phyloP scores from a whole-genome alignment of 2,888 invertebrate species.

The Dynastes hyllus region DNA sequence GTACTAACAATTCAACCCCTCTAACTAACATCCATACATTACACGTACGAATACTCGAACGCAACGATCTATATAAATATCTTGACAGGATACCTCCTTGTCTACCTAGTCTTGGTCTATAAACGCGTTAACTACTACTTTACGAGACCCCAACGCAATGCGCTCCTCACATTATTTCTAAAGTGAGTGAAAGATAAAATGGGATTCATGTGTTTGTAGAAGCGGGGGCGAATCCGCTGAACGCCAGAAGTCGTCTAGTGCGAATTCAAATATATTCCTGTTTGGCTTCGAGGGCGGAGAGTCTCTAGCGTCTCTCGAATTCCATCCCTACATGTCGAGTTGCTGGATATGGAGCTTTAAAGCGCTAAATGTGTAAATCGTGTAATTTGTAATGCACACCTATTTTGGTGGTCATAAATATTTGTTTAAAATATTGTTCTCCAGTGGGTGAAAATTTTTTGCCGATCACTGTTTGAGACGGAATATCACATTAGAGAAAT shows the following conservation, averaged over 20 bases:
- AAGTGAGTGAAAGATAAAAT: conserved; percentile 56
- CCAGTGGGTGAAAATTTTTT: conserved; percentile 6
- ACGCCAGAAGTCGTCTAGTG: conserved; percentile 51
- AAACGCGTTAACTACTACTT: conserved; percentile 46
- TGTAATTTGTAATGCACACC: conserved; percentile 40
- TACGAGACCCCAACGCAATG: conserved; percentile 42
- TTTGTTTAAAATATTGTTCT: conserved; percentile 28
- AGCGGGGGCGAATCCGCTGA: conserved; percentile 36
- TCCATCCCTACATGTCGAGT: conserved; percentile 16
- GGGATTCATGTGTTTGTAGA: conserved; percentile 51
- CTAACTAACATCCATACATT: background rate
- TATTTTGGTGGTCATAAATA: conserved; percentile 31
- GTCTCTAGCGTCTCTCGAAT: conserved; percentile 9
- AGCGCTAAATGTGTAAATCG: conserved; percentile 38
- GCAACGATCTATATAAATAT: conserved; percentile 41
- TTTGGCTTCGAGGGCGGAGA: conserved; percentile 18
- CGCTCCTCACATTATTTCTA: conserved; percentile 52
- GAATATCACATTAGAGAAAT: background rate
- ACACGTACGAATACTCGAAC: background rate
- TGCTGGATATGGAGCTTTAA: background rate
- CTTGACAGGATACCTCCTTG: conserved; percentile 22
- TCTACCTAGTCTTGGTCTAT: conserved; percentile 31
- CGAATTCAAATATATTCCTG: conserved; percentile 52
- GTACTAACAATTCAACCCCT: conserved; percentile 1
- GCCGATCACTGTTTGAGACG: background rate